Base-by-base conservation (phyloP, 1,140 invertebrate species). In the Argopecten irradians region DNA sequence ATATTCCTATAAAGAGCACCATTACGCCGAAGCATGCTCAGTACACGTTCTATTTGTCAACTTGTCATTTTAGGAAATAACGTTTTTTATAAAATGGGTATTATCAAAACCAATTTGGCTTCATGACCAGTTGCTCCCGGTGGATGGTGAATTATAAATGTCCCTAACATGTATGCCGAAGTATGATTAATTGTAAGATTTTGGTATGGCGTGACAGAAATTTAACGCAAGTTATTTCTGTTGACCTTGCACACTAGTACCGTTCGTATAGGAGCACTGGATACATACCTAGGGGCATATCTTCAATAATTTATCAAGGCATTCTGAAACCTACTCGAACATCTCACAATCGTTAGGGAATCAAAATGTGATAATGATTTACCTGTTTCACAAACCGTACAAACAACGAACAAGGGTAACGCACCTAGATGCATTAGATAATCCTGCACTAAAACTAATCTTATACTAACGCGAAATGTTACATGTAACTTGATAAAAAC, bases 221-320 rank as follows among this genome's bases (percentile, higher is more conserved):
- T 71, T 16, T 28, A 71, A 5, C 22, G 55, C 55, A 28, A 22
- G 55, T 71, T 71, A n/a, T 22, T n/a, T 16, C 55, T 71, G n/a
- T 71, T 71, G 55, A 71, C 55, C 55, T 71, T 71, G n/a, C 55
- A 71, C 55, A 71, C 55, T 71, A n/a, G 55, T 28, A n/a, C n/a
- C 55, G 8, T 5, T 71, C 22, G 28, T 28, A 71, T 22, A 1
- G 5, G 22, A 71, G 22, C 13, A 8, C 55, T 8, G 55, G n/a
- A 71, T 71, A 71, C 55, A 71, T n/a, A 71, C 5, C 55, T 16
- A 71, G 55, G 8, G 55, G 55, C 55, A 28, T 5, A 28, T 71
- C 22, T 71, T 71, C 14, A 71, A 71, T 71, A 71, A 71, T 71
- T 71, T n/a, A 71, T 71, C 22, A 71, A 28, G 55, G 28, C 7